These are phyloP conservation scores for Drosophila triauraria DNA, from an alignment of 1,140 invertebrate genomes.

Conservation along the genomic window DNA sequence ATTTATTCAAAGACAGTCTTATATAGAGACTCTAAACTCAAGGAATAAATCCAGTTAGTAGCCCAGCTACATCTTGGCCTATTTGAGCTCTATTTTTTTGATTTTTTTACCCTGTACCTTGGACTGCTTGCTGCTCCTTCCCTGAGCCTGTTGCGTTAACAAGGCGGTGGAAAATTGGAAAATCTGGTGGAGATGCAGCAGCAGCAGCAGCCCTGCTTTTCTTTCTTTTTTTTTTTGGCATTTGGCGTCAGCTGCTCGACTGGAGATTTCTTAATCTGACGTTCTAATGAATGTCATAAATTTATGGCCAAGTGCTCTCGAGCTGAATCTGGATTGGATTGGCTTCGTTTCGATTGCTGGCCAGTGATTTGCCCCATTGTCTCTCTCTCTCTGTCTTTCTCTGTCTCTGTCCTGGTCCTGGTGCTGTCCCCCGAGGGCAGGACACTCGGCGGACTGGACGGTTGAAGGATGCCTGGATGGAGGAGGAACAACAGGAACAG, in stretches of 20 bases:
- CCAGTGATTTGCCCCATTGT: slow-evolving; percentile 69
- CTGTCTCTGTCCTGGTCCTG: not conserved
- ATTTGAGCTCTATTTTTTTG: not conserved
- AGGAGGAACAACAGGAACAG: slow-evolving; percentile 14
- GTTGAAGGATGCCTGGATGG: slow-evolving; percentile 7
- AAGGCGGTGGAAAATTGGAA: slow-evolving; percentile 9
- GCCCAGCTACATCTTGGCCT: slow-evolving; percentile 1
- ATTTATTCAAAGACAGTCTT: not conserved
- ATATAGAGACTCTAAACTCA: not conserved
- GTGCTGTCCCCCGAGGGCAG: slow-evolving; percentile 29
- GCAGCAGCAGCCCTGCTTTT: slow-evolving; percentile 9
- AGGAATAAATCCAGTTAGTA: not conserved
- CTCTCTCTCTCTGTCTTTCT: slow-evolving; percentile 12
- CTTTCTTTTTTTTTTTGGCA: not conserved
- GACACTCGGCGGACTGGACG: not conserved
- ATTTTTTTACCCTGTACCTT: slow-evolving; percentile 10
- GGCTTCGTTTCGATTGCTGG: slow-evolving; percentile 60
- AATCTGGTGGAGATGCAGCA: slow-evolving; percentile 6
- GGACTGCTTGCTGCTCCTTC: not conserved
- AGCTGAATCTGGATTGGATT: slow-evolving; percentile 38
- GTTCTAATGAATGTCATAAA: slow-evolving; percentile 85
- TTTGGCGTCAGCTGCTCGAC: slow-evolving; percentile 77
- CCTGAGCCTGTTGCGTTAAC: slow-evolving; percentile 25
- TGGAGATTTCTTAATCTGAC: slow-evolving; percentile 81
- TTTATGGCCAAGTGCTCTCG: slow-evolving; percentile 75